phyloP scores from a whole-genome alignment of 2,888 invertebrate genomes.

The Thalpophila matura region DNA sequence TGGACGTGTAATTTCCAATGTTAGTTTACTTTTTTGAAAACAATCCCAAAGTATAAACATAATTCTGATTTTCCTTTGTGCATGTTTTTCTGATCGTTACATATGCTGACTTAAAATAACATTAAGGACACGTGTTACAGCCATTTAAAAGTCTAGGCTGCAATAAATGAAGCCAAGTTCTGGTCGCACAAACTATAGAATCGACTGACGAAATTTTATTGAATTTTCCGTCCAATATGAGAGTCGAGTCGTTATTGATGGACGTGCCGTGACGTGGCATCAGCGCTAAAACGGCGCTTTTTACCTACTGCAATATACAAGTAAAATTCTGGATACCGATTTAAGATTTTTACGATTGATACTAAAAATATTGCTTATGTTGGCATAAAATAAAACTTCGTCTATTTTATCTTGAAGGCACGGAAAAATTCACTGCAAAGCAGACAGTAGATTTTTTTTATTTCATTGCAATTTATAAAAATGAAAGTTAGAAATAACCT shows the following conservation, averaged over 20 bases:
- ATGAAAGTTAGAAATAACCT: neutral
- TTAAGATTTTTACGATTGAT: slow-evolving; percentile 22
- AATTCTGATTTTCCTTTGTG: too few species aligned
- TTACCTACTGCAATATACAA: slow-evolving; percentile 30
- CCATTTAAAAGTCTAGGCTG: slow-evolving; percentile 52
- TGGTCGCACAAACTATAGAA: slow-evolving; percentile 77
- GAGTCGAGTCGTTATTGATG: slow-evolving; percentile 84
- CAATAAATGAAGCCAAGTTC: slow-evolving; percentile 58
- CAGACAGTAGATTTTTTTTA: neutral
- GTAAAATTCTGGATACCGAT: slow-evolving; percentile 17
- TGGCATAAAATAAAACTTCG: slow-evolving; percentile 6
- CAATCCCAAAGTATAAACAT: too few species aligned
- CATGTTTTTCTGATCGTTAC: slow-evolving; percentile 23
- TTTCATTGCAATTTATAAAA: neutral
- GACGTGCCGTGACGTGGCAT: slow-evolving; percentile 77
- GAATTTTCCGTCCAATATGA: slow-evolving; percentile 86
- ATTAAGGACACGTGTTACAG: slow-evolving; percentile 47
- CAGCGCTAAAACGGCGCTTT: slow-evolving; percentile 70
- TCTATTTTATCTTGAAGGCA: neutral
- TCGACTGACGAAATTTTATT: slow-evolving; percentile 86
- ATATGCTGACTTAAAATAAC: slow-evolving; percentile 43
- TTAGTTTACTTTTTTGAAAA: neutral
- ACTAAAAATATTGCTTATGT: slow-evolving; percentile 22
- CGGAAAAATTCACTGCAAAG: neutral
- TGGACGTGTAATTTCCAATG: neutral